Evolutionary conservation across 1,140 invertebrate species (phyloP).

Genomic region (Eumaeus atala): DNA sequence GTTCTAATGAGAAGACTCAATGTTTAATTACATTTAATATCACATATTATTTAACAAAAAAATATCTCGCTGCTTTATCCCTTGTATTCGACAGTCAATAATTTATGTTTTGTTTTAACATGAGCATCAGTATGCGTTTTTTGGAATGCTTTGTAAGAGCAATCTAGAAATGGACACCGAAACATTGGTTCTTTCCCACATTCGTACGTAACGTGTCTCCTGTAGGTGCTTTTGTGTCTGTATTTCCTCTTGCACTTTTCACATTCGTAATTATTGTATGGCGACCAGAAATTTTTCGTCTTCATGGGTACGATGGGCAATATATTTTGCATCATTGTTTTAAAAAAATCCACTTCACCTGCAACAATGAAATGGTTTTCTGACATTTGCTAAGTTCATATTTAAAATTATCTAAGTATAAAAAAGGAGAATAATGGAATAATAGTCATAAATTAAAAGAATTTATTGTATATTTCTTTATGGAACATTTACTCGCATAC

Average conservation of each 20-base stretch:
- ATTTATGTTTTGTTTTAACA: conserved; percentile 57
- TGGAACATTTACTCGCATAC: conserved; percentile 69
- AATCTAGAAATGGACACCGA: conserved; percentile 65
- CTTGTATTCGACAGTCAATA: conserved; percentile 56
- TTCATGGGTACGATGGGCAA: conserved; percentile 64
- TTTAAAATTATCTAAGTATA: conserved; percentile 10
- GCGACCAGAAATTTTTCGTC: conserved; percentile 65
- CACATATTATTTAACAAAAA: conserved; percentile 42
- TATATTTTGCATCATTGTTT: conserved; percentile 65
- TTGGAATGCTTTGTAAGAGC: conserved; percentile 70
- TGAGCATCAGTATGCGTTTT: conserved; percentile 66
- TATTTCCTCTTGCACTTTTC: conserved; percentile 67
- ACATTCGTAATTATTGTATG: conserved; percentile 60
- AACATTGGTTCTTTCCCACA: conserved; percentile 74
- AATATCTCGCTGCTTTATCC: conserved; percentile 39
- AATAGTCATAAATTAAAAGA: background rate
- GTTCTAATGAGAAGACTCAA: background rate
- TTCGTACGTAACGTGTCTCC: conserved; percentile 69
- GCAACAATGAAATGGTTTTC: conserved; percentile 54
- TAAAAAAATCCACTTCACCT: conserved; percentile 70
- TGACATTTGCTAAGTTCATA: conserved; percentile 24
- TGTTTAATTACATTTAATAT: conserved; percentile 51
- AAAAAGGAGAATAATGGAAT: conserved; percentile 1
- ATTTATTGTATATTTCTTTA: background rate
- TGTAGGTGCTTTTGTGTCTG: conserved; percentile 71